Evolutionary conservation across 2,888 invertebrate species (phyloP).

Genomic region (Cataglyphis cursor): DNA sequence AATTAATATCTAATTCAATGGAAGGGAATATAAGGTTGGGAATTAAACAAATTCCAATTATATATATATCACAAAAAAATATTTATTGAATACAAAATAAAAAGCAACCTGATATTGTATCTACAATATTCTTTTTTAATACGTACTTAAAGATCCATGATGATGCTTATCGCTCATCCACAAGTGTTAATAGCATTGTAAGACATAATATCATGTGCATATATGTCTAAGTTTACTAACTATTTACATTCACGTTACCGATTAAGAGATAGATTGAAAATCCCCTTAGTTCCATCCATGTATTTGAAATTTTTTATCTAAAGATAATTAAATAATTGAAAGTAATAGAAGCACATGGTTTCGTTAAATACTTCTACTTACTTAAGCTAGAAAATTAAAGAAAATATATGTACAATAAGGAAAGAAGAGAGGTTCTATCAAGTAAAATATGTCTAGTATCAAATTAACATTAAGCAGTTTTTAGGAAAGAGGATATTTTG

Average conservation of each 20-base stretch:
- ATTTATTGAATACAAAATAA: conserved; percentile 84
- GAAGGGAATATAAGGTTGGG: conserved; percentile 73
- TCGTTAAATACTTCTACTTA: conserved; percentile 8
- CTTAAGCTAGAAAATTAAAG: conserved; percentile 29
- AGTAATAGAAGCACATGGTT: neutral
- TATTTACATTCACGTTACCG: conserved; percentile 22
- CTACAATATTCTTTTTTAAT: conserved; percentile 70
- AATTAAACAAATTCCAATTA: conserved; percentile 81
- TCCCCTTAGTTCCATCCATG: conserved; percentile 57
- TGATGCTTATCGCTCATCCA: conserved; percentile 6
- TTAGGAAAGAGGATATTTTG: conserved; percentile 2
- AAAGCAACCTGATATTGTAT: conserved; percentile 71
- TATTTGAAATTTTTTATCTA: conserved; percentile 28
- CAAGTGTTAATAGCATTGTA: conserved; percentile 29
- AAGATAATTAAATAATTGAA: conserved; percentile 21
- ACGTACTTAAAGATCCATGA: conserved; percentile 33
- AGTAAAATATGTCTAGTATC: conserved; percentile 7
- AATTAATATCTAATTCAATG: conserved; percentile 8
- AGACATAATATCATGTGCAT: conserved; percentile 10
- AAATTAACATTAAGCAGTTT: conserved; percentile 24
- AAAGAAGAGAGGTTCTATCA: neutral
- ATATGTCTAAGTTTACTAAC: conserved; percentile 5
- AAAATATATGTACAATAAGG: conserved; percentile 12
- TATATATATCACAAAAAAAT: conserved; percentile 74
- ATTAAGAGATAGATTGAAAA: conserved; percentile 57